Percentiles rank a stretch among this genome's conserved stretches.
phyloP scores from a whole-genome alignment of 2,888 invertebrate genomes.

The Drosophila affinis region DNA sequence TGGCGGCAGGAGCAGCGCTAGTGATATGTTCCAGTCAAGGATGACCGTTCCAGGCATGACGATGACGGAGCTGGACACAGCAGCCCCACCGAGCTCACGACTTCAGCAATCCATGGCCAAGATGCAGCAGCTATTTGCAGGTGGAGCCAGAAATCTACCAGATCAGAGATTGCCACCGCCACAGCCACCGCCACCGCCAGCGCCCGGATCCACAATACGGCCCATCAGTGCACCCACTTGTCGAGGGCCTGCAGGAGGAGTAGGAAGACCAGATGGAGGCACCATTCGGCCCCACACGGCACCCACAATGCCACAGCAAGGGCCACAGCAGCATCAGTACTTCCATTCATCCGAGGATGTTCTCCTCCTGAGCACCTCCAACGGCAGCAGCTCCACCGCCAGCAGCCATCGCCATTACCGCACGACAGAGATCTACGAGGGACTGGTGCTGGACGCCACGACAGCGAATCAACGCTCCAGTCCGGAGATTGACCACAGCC shows the following conservation, averaged over 20 bases:
- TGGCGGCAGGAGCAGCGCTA: neutral
- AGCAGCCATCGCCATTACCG: neutral
- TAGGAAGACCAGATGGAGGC: neutral
- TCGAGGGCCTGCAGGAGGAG: neutral
- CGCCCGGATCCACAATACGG: constrained; percentile 12
- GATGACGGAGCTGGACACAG: neutral
- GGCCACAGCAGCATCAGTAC: neutral
- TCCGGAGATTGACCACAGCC: constrained; percentile 41
- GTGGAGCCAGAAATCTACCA: neutral
- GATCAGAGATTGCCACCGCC: neutral
- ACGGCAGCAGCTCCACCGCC: neutral
- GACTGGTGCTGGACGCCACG: constrained; percentile 5
- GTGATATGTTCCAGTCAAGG: neutral
- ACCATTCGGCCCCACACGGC: constrained; percentile 58
- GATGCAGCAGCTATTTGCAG: constrained; percentile 73
- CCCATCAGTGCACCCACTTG: constrained; percentile 20
- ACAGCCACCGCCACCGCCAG: constrained; percentile 26
- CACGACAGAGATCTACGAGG: neutral
- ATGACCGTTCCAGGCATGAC: neutral
- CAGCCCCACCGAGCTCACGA: constrained; percentile 45
- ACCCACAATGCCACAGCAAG: constrained; percentile 32
- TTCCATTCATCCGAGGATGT: neutral
- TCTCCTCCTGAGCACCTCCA: constrained; percentile 8
- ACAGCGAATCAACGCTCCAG: constrained; percentile 15
- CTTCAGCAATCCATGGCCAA: constrained; percentile 76